Evolutionary conservation across 1,140 invertebrate species (phyloP), one percentile per base, ranked within the genome.

Genomic region (Hermetia illucens): DNA sequence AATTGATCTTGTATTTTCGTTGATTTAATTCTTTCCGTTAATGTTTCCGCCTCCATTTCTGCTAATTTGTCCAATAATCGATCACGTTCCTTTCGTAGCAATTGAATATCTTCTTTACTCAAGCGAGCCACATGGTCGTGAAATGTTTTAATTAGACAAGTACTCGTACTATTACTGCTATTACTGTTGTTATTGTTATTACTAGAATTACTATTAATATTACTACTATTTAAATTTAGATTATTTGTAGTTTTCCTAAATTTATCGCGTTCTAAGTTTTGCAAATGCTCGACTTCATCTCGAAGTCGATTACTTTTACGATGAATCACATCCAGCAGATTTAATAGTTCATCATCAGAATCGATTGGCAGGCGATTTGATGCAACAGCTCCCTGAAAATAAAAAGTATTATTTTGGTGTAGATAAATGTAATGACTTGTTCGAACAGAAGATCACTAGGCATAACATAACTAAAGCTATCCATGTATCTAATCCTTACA

Each of bases 241-340:
- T 27, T 27, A 27, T 27, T 27, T 13, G 13, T 13, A 27, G 8
- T 27, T 27, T 13, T 27, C 24, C 24, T 27, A n/a, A 44, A 24
- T 34, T 45, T 33, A 15, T 42, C 24, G 5, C 40, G 18, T 25
- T 57, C 54, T 30, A 51, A 57, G 34, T 44, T 52, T 36, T 63
- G 51, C 27, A 67, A 45, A 38, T 68, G 65, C 42, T 79, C 76
- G 15, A 79, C 74, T 50, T 87, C 82, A 40, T 83, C 74, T 41
- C 82, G 70, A 45, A 87, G 67, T 25, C 75, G 67, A 13, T 74
- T 75, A 0, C 82, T 82, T 47, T 84, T 82, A 18, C 76, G 64
- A 44, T 89, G 82, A 46, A 88, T 88, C 43, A 85, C 77, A 52
- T 90, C 84, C 35, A 90, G 65, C 19, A 89, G 65, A 44, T 82